A percentile compares a stretch with the other conserved stretches of the same genome.
Evolutionary conservation across 1,140 invertebrate species (phyloP).

Genomic region (Zaprionus taronus): DNA sequence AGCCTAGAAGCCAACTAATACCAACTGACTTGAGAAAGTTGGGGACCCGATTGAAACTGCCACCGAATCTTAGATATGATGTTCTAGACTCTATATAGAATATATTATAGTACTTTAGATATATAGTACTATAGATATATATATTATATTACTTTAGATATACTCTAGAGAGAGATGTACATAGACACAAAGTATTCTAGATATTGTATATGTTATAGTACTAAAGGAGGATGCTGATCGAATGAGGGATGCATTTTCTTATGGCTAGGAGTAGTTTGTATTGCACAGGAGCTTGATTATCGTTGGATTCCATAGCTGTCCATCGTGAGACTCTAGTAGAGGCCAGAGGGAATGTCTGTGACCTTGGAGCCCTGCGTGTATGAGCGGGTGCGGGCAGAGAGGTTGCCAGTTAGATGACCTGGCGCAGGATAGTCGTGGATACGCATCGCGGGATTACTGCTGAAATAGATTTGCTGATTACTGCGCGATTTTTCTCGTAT

Average conservation of each 20-base stretch:
- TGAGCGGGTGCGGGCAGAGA: constrained; percentile 66
- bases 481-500: constrained; percentile 85
- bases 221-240: constrained; percentile 36
- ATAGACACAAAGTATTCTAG: constrained; percentile 6
- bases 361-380: constrained; percentile 86
- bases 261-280: constrained; percentile 49
- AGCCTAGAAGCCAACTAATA: constrained; percentile 12
- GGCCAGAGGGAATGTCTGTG: constrained; percentile 89
- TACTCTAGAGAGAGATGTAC: neutral
- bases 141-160: too few relatives aligned
- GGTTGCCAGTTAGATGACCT: constrained; percentile 24
- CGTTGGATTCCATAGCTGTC: neutral
- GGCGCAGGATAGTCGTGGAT: constrained; percentile 54
- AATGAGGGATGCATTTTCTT: constrained; percentile 16
- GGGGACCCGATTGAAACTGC: constrained; percentile 75
- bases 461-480: constrained; percentile 84
- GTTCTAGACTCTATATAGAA: constrained; percentile 18
- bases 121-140: constrained; percentile 3
- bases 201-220: constrained; percentile 20
- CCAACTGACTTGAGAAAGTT: constrained; percentile 45
- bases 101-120: constrained; percentile 16
- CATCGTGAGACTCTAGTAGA: constrained; percentile 85
- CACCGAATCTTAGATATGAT: constrained; percentile 59
- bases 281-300: constrained; percentile 58
- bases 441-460: constrained; percentile 84